Evolutionary conservation across 2,888 invertebrate genomes (phyloP).

Genomic region (Synergus laeviventris): DNA sequence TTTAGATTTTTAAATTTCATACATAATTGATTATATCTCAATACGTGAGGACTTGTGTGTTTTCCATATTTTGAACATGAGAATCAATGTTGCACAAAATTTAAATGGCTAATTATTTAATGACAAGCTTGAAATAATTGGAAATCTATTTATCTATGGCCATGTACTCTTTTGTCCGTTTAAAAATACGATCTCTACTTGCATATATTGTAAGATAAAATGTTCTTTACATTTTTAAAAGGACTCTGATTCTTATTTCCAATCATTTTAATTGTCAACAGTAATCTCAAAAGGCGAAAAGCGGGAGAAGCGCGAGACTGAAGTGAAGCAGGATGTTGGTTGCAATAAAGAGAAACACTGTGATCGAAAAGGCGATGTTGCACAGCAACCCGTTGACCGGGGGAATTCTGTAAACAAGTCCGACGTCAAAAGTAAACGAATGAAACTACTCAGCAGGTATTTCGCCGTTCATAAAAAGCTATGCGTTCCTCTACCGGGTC

Average conservation of each 20-base stretch:
- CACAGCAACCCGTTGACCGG: conserved; percentile 52
- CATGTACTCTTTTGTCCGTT: too few species aligned
- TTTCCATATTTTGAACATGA: too few species aligned
- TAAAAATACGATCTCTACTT: too few species aligned
- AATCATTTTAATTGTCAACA: conserved; percentile 3
- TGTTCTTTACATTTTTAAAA: background rate
- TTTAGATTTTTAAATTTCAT: background rate
- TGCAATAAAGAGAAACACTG: conserved; percentile 52
- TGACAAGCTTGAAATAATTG: too few species aligned
- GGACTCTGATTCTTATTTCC: background rate
- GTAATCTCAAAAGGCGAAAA: conserved; percentile 51
- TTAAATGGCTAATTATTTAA: too few species aligned
- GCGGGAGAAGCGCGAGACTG: conserved; percentile 45
- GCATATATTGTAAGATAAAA: too few species aligned
- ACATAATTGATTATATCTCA: too few species aligned
- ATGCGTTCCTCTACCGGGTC: conserved; percentile 80
- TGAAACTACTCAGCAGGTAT: conserved; percentile 82
- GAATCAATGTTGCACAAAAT: too few species aligned
- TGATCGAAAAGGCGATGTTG: conserved; percentile 65
- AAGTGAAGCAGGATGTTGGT: conserved; percentile 58
- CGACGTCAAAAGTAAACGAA: conserved; percentile 76
- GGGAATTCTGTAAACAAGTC: conserved; percentile 64
- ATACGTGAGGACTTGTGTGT: too few species aligned
- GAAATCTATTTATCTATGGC: too few species aligned
- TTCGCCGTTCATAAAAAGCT: conserved; percentile 83